A percentile compares a stretch with the other conserved stretches of the same genome.
These are phyloP conservation scores for Vespertilio murinus DNA, from an alignment of 2,797 vertebrate genomes.

Conservation along the genomic window DNA sequence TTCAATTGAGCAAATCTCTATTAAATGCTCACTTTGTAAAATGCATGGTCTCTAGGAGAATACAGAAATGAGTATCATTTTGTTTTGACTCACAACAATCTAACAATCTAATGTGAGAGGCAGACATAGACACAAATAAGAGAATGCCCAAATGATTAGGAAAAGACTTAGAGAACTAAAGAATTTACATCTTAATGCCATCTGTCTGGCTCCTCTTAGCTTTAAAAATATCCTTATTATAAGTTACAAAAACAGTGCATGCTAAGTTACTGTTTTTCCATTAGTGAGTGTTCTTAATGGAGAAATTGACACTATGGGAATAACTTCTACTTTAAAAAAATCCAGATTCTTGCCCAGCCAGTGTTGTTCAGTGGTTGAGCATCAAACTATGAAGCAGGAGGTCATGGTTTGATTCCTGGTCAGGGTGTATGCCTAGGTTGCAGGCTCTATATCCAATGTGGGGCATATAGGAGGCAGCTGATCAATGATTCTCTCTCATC, in stretches of 20 bases:
- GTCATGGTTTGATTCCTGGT: too few species aligned
- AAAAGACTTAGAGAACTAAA: not conserved
- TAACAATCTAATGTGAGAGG: not conserved
- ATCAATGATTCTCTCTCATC: too few species aligned
- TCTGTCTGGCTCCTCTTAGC: not conserved
- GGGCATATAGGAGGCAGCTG: too few species aligned
- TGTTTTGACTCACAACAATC: not conserved
- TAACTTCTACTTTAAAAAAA: not conserved
- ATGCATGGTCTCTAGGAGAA: not conserved
- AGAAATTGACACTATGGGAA: not conserved
- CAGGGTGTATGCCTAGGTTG: too few species aligned
- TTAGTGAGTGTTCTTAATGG: not conserved
- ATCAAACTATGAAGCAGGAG: not conserved
- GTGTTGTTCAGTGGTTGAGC: not conserved
- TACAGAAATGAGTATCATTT: not conserved
- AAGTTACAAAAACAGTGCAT: not conserved
- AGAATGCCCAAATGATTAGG: not conserved
- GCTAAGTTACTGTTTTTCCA: not conserved
- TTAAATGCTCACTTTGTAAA: slow-evolving; percentile 5
- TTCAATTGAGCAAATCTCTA: not conserved
- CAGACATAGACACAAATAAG: not conserved
- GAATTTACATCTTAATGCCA: not conserved
- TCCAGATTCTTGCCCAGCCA: not conserved
- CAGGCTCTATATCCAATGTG: too few species aligned
- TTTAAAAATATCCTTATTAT: slow-evolving; percentile 31